phyloP scores from a whole-genome alignment of 1,140 invertebrate species.

The Penaeus japonicus region DNA sequence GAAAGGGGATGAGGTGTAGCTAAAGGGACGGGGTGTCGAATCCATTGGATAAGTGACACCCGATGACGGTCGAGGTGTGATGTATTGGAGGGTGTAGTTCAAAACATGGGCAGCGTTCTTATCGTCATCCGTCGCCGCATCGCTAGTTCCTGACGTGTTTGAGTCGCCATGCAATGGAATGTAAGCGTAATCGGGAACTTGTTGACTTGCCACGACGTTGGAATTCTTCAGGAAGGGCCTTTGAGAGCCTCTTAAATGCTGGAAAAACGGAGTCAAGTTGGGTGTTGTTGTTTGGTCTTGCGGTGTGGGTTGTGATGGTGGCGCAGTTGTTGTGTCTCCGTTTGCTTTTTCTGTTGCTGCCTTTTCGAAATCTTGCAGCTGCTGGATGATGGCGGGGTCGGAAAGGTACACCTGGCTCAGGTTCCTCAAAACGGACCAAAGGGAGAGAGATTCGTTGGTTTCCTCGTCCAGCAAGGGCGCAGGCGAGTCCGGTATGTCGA shows the following conservation, averaged over 20 bases:
- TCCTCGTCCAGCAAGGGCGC: slow-evolving; percentile 15
- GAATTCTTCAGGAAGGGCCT: background rate
- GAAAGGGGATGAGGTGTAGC: slow-evolving; percentile 8
- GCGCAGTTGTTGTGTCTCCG: background rate
- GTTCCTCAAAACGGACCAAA: slow-evolving; percentile 44
- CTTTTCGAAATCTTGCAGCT: slow-evolving; percentile 42
- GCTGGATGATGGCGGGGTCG: slow-evolving; percentile 41
- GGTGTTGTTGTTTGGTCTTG: background rate
- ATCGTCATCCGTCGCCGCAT: background rate
- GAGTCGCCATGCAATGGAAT: slow-evolving; percentile 17
- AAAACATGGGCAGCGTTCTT: background rate
- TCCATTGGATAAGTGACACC: background rate
- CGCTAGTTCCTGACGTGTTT: background rate
- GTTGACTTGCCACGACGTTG: background rate
- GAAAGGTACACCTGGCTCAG: slow-evolving; percentile 51
- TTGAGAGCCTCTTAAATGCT: background rate
- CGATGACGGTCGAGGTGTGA: background rate
- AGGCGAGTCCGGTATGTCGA: slow-evolving; percentile 14
- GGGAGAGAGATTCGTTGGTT: background rate
- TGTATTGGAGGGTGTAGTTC: background rate
- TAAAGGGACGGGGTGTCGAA: background rate
- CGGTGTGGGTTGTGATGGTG: background rate
- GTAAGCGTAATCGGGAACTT: background rate
- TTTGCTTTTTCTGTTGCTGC: slow-evolving; percentile 4
- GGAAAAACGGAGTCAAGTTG: background rate